Percentiles rank a stretch among this genome's conserved stretches.
These are phyloP conservation scores for Sericinus montela DNA, from an alignment of 2,888 invertebrate genomes.

Conservation along the genomic window DNA sequence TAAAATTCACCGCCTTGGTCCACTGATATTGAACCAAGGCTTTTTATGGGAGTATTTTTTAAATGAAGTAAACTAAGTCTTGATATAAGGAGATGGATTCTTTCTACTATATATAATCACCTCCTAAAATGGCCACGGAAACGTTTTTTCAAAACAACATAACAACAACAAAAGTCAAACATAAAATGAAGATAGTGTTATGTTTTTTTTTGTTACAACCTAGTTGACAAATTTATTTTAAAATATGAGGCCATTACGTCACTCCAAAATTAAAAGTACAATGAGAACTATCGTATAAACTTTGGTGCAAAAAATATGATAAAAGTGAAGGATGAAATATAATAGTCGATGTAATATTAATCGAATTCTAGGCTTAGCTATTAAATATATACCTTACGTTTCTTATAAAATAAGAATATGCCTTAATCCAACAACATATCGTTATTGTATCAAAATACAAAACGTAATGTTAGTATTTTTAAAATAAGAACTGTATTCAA, in stretches of 20 bases:
- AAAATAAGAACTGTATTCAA: conserved; percentile 6
- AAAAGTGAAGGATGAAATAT: conserved; percentile 16
- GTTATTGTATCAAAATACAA: conserved; percentile 74
- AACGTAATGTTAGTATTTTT: conserved; percentile 22
- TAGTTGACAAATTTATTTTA: neutral
- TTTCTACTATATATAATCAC: too few species aligned
- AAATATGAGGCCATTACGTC: conserved; percentile 1
- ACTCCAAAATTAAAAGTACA: conserved; percentile 25
- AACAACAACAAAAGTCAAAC: too few species aligned
- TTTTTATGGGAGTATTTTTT: too few species aligned
- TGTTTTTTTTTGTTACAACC: too few species aligned
- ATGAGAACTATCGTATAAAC: conserved; percentile 26
- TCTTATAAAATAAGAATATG: conserved; percentile 78
- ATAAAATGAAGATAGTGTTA: too few species aligned
- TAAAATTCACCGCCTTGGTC: too few species aligned
- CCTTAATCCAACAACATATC: conserved; percentile 75
- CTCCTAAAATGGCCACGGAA: too few species aligned
- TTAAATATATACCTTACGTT: conserved; percentile 36
- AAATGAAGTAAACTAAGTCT: too few species aligned
- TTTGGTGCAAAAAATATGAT: conserved; percentile 31
- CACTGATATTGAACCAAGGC: too few species aligned
- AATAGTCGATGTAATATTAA: conserved; percentile 18
- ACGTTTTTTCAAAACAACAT: too few species aligned
- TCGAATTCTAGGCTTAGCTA: conserved; percentile 25
- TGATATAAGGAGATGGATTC: too few species aligned